Conservation (phyloP, 1,140 invertebrate genomes). For the Drosophila pandora region DNA sequence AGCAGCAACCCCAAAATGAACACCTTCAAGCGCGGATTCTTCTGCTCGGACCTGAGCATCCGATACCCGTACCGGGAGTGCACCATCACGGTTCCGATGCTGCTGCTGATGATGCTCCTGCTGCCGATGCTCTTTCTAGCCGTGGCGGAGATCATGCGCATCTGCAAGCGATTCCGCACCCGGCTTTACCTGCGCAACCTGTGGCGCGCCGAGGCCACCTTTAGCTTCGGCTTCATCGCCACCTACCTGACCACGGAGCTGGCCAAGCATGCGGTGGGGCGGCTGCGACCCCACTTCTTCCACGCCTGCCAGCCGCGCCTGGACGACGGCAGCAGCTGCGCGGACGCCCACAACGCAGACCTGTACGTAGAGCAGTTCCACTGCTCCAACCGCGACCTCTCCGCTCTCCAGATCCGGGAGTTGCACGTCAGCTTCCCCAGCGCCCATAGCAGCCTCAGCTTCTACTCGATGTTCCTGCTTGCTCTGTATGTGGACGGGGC, state of each 20-base stretch:
- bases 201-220: constrained; percentile 65
- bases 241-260: constrained; percentile 76
- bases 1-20: constrained; percentile 46
- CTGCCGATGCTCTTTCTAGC: constrained; percentile 75
- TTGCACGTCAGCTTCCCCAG: constrained; percentile 92
- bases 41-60: constrained; percentile 70
- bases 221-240: constrained; percentile 80
- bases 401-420: constrained; percentile 87
- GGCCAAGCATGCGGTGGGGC: constrained; percentile 73
- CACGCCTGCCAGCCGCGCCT: constrained; percentile 87
- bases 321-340: constrained; percentile 85
- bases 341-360: constrained; percentile 85
- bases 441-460: constrained; percentile 91
- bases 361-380: constrained; percentile 88
- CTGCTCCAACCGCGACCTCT: constrained; percentile 86
- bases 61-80: constrained; percentile 76
- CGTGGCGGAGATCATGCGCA: constrained; percentile 77
- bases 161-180: constrained; percentile 69
- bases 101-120: constrained; percentile 72
- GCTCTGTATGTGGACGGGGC: constrained; percentile 75
- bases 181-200: constrained; percentile 68
- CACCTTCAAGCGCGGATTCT: constrained; percentile 76
- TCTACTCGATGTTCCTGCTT: constrained; percentile 89
- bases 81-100: constrained; percentile 79
- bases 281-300: constrained; percentile 74